Conservation (phyloP, 2,888 invertebrate genomes). For the Apodemia hepburni region DNA sequence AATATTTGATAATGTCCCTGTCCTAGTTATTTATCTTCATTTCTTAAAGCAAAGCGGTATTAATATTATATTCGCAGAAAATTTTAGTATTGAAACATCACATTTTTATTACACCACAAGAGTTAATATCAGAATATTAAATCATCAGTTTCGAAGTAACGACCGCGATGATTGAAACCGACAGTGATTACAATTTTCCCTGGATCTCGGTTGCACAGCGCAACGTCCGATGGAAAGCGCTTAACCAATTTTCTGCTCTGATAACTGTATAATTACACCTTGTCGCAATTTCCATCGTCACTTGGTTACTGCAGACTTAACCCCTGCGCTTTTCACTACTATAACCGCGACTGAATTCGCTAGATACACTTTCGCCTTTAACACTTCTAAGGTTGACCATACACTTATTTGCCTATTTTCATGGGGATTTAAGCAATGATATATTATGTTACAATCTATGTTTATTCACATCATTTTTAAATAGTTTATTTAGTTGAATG, state of each 20-base stretch:
- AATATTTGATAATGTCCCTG: no score
- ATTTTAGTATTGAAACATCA: not conserved
- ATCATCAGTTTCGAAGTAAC: conserved; percentile 35
- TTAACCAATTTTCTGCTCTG: conserved; percentile 79
- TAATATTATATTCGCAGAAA: not conserved
- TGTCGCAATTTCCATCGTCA: conserved; percentile 71
- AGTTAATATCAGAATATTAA: not conserved
- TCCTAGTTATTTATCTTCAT: no score
- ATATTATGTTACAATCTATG: not conserved
- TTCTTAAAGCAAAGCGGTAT: not conserved
- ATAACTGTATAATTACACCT: conserved; percentile 76
- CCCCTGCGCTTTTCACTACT: conserved; percentile 68
- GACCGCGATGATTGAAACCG: conserved; percentile 72
- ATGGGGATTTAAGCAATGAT: not conserved
- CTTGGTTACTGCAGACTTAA: conserved; percentile 61
- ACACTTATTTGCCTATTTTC: not conserved
- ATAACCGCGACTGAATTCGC: conserved; percentile 55
- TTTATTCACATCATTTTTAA: no score
- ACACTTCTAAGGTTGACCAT: conserved; percentile 8
- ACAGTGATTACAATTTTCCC: conserved; percentile 79
- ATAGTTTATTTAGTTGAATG: not conserved
- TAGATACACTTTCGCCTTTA: conserved; percentile 64
- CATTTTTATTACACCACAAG: not conserved
- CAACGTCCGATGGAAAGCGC: conserved; percentile 79
- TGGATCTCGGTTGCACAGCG: conserved; percentile 70